Evolutionary conservation across 2,888 invertebrate species (phyloP).

Genomic region (Mythimna impura): DNA sequence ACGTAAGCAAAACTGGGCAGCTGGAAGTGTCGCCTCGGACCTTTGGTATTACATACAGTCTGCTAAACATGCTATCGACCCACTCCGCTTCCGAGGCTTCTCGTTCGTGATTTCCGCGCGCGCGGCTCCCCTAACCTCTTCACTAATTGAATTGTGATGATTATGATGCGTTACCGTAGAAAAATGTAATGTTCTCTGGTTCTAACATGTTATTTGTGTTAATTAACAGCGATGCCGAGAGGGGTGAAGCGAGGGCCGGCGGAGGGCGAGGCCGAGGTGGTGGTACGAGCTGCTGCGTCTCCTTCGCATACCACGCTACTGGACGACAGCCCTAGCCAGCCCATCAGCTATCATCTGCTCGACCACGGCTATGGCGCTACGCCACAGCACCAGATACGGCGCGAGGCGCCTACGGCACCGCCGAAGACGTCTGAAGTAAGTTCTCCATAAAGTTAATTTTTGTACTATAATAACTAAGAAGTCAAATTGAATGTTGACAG

Average conservation of each 20-base stretch:
- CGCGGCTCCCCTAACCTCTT: constrained; percentile 90
- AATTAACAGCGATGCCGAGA: constrained; percentile 90
- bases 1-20: constrained; percentile 85
- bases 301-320: constrained; percentile 89
- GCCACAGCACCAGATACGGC: constrained; percentile 92
- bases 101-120: constrained; percentile 87
- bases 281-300: constrained; percentile 88
- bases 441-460: constrained; percentile 40
- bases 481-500: background rate
- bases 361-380: constrained; percentile 97
- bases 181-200: constrained; percentile 61
- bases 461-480: background rate
- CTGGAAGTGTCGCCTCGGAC: constrained; percentile 74
- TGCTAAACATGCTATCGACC: constrained; percentile 84
- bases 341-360: constrained; percentile 94
- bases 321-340: constrained; percentile 88
- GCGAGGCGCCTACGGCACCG: constrained; percentile 89
- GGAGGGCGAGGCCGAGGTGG: constrained; percentile 89
- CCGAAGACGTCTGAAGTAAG: constrained; percentile 91
- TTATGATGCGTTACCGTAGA: constrained; percentile 70
- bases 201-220: constrained; percentile 67
- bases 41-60: constrained; percentile 74
- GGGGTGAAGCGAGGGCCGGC: constrained; percentile 90
- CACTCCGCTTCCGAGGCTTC: constrained; percentile 86
- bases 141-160: constrained; percentile 87